Evolutionary conservation across 2,113 vertebrate species (phyloP), one percentile per base, ranked within the genome.

Genomic region (Menidia beryllina): DNA sequence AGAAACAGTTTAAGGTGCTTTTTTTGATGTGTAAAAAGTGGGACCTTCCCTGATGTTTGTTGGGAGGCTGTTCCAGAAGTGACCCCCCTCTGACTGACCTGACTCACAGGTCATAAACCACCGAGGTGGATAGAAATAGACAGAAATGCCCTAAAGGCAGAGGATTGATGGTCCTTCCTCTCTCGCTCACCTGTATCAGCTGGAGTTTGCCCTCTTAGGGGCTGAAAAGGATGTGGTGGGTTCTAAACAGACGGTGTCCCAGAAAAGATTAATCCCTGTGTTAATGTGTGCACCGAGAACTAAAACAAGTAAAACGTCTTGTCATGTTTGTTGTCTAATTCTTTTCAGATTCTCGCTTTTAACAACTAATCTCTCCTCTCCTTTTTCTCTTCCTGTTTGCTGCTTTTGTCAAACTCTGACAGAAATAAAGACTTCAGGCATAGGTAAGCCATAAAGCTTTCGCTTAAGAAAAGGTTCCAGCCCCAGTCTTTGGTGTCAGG

Each of bases 371-470:
- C 38, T 80, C 77, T 78, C 66, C 62, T 72, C 56, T 67, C 71
- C 53, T 88, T 73, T 84, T 69, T 89, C 60, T 79, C 72, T 49
- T 77, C 25, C 57, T 71, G 81, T 73, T 71, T 83, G 81, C 91
- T 94, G 93, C 93, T 90, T 92, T 93, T 93, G 91, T 91, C 90
- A 82, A 91, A 93, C 66, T 92, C 91, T 95, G 92, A 95, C 95
- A 99, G 98, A 97, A 98, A 99, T 96, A 99, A 99, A 97, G 98
- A 99, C 96, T 98, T 97, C 97, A 97, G 97, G 94, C 97, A 99
- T 95, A 99, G 98, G 98, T 99, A 99, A 99, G 97, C 58, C 41
- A 41, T 27, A 34, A 14, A 25, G 34, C 52, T n/a, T 79, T 56
- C 69, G 67, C 34, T 54, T 12, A 23, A 67, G 58, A 48, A 58